Evolutionary conservation across 2,797 vertebrate genomes (phyloP), one percentile per base, ranked within the genome.

Genomic region (Gambelia wislizenii): DNA sequence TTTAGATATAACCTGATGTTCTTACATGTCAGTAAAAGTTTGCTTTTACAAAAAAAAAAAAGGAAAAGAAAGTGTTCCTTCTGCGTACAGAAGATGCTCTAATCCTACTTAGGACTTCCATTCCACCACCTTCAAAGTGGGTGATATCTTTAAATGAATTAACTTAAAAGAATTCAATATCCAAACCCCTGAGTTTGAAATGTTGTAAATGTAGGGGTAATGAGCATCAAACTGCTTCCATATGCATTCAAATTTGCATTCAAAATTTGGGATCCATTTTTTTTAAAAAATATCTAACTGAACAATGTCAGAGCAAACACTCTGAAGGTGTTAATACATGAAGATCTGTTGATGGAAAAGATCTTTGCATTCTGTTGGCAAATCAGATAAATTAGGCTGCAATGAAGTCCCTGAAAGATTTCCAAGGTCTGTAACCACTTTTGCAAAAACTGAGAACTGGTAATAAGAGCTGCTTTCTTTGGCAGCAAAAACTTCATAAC

Each of bases 321-420:
- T 72, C 33, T 82, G n/a, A 75, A 81, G 44, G 56, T 64, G 78
- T 85, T 89, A 82, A 86, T 69, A 81, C n/a, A 52, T 64, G 27
- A 85, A 86, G 54, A 75, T 61, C 67, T 86, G 69, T 89, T 81
- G 67, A 47, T 33, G 56, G n/a, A 13, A 75, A 49, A 52, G 20
- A 83, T 83, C 59, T 83, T 83, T 30, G n/a, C 47, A 76, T 52
- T 52, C 70, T 12, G n/a, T 74, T 81, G 4, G 2, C 69, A 89
- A 81, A 75, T 82, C 83, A 86, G 86, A 81, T 82, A 81, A 86
- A 89, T 75, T n/a, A 44, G 88, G 67, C 61, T 86, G 69, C 83
- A 64, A 42, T 44, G 83, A 86, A 77, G 87, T 94, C 59, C 64
- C 75, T 87, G 85, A 89, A 94, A 86, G 92, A 89, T 89, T 67